These are phyloP conservation scores for Cliona cf. orientalis DNA, from an alignment of 37 sponge, comb jelly and placozoan species.

Conservation along the genomic window DNA sequence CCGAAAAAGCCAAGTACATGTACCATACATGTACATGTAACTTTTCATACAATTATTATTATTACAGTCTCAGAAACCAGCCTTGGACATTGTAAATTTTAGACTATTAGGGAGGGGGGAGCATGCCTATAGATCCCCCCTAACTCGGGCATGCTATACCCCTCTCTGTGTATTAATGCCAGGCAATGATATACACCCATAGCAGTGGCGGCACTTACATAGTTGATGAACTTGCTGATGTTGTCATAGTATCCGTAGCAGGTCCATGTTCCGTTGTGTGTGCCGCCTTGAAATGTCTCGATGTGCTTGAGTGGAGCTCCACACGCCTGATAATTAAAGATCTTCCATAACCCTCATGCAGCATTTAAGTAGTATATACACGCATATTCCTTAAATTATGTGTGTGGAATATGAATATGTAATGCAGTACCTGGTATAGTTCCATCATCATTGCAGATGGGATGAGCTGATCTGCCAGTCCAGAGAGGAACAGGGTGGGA, in stretches of 20 bases:
- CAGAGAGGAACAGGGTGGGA: slow-evolving; percentile 93
- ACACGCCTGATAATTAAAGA: slow-evolving; percentile 56
- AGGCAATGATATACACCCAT: too few species aligned
- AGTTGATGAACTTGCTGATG: slow-evolving; percentile 87
- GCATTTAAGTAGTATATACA: not conserved
- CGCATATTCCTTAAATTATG: not conserved
- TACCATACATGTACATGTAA: too few species aligned
- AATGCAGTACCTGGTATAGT: slow-evolving; percentile 81
- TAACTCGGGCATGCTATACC: not conserved
- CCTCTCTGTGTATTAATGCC: not conserved
- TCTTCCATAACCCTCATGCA: not conserved
- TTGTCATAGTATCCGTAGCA: slow-evolving; percentile 95
- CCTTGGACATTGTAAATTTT: too few species aligned
- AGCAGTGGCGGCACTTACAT: slow-evolving; percentile 50
- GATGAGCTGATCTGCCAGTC: slow-evolving; percentile 88
- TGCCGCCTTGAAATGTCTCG: slow-evolving; percentile 91
- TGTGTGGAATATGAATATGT: not conserved
- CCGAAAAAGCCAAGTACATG: too few species aligned
- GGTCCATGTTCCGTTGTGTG: slow-evolving; percentile 99
- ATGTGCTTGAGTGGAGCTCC: slow-evolving; percentile 83
- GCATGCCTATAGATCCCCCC: not conserved
- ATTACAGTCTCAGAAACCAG: too few species aligned
- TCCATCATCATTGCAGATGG: slow-evolving; percentile 96
- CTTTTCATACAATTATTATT: too few species aligned
- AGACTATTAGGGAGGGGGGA: not conserved